A percentile compares a stretch with the other conserved stretches of the same genome.
phyloP scores from a whole-genome alignment of 2,888 invertebrate genomes.

The Diadegma fenestrale region DNA sequence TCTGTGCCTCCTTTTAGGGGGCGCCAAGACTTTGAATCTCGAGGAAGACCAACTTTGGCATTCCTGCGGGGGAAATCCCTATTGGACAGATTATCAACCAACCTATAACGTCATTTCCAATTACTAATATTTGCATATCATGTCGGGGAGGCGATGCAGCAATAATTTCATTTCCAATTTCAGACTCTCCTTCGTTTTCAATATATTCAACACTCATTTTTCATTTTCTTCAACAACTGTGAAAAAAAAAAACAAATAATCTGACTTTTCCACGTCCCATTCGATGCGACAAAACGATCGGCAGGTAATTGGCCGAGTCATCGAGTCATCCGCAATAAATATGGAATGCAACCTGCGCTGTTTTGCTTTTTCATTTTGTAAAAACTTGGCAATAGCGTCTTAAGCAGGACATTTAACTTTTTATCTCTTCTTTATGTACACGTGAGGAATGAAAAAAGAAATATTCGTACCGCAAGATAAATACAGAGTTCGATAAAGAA shows the following conservation, averaged over 20 bases:
- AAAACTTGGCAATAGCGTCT: not conserved
- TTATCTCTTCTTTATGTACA: slow-evolving; percentile 16
- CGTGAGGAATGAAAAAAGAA: not conserved
- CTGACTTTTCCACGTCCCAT: not conserved
- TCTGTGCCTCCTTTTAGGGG: not conserved
- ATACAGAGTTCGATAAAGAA: slow-evolving; percentile 23
- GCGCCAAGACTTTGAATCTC: not conserved
- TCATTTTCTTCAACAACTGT: not conserved
- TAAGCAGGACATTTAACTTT: slow-evolving; percentile 9
- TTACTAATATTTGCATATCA: not conserved
- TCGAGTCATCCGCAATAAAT: not conserved
- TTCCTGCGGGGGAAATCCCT: not conserved
- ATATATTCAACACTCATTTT: too few species aligned
- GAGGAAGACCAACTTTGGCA: slow-evolving; percentile 7
- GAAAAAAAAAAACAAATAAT: not conserved
- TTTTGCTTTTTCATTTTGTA: not conserved
- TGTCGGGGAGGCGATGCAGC: not conserved
- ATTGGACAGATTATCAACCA: slow-evolving; percentile 5
- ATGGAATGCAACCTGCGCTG: not conserved
- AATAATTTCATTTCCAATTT: not conserved
- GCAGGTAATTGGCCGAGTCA: not conserved
- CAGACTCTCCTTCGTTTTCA: too few species aligned
- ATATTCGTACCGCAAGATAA: not conserved
- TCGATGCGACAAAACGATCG: not conserved
- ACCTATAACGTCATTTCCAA: not conserved